Base-by-base conservation (phyloP, 2,888 invertebrate species). In the Sussaba pulchella region DNA sequence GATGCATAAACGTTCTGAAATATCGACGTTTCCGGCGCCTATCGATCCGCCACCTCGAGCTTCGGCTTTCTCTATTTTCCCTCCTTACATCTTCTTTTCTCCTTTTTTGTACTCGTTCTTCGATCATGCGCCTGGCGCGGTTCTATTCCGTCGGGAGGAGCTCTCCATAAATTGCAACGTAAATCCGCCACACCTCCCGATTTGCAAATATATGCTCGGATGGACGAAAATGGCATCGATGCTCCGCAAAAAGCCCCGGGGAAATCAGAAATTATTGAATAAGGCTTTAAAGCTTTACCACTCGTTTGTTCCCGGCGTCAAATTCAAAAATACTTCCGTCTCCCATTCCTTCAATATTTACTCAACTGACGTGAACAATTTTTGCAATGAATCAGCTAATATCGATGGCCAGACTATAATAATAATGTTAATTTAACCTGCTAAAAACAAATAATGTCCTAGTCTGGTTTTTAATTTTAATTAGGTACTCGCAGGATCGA, bases 111-210 rank as follows among this genome's bases (percentile, higher is more conserved):
- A 52, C 17, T 19, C 17, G 12, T 72, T 1, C 77, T 63, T 74
- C 66, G 69, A 77, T 80, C 76, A 74, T 70, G 66, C 66, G 67
- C 63, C 52, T 39, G 52, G 36, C 36, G 71, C 47, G n/a, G 61
- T 72, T 67, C 52, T 67, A 67, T 75, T 14, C 66, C 71, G 31
- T 63, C 71, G 71, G 71, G 71, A 71, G 39, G 71, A 64, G 67
- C 70, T 75, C 66, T 71, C 70, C 54, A 75, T 79, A 79, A 79
- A 79, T 79, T 75, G 79, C 75, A 79, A 75, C 79, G 79, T 71
- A 79, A 71, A 75, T 79, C 75, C 79, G 59, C 74, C 74, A 75
- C 75, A 71, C 75, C 79, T 79, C 36, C 66, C 70, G 79, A 71
- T 75, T 79, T 75, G 31, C 31, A 71, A 70, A 79, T 70, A 75